phyloP scores from a whole-genome alignment of 23 tunicate genomes.

The Oikopleura albicans region DNA sequence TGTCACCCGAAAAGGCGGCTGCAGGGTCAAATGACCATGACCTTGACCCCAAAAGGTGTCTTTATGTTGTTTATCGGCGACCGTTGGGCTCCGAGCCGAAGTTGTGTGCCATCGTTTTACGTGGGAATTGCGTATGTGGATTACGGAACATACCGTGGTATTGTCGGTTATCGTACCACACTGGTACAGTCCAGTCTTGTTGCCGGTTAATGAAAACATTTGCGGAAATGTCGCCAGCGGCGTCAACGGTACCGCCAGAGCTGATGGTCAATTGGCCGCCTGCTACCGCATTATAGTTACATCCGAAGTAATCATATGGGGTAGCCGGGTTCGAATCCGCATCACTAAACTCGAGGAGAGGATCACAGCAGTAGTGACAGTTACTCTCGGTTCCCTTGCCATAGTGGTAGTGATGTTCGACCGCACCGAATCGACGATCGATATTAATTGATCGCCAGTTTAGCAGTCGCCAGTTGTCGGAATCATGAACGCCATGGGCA shows the following conservation, averaged over 20 bases:
- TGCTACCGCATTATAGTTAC: background rate
- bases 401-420: background rate
- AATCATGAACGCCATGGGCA: background rate
- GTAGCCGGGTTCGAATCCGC: no score
- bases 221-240: background rate
- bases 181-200: background rate
- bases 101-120: background rate
- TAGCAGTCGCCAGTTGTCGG: no score
- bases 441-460: background rate
- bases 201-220: background rate
- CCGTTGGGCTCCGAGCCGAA: no score
- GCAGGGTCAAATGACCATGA: no score
- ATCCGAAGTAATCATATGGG: background rate
- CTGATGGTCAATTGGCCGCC: no score
- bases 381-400: background rate
- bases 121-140: background rate
- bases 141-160: conserved; percentile 5
- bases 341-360: background rate
- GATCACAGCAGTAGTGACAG: conserved; percentile 15
- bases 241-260: background rate
- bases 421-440: conserved; percentile 2
- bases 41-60: no score
- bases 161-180: background rate
- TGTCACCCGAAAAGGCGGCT: no score
- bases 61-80: no score